Evolutionary conservation across 1,140 invertebrate species (phyloP).

Genomic region (Solenopsis fugax): DNA sequence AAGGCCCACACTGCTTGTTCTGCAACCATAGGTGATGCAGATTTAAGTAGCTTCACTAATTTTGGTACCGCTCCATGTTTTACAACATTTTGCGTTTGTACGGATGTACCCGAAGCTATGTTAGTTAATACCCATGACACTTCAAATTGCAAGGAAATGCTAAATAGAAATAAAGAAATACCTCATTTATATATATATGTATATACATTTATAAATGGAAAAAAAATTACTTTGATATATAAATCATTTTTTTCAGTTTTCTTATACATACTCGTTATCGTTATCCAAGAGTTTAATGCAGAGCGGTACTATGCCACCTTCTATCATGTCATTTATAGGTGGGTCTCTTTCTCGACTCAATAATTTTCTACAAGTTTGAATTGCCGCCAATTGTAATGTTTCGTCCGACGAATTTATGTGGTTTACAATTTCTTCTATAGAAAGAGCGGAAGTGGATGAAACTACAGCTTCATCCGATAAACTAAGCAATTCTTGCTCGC

Average conservation of each 20-base stretch:
- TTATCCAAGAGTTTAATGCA: constrained; percentile 93
- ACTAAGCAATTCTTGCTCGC: constrained; percentile 85
- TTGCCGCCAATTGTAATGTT: constrained; percentile 89
- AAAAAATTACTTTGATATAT: too few relatives aligned
- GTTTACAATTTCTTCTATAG: constrained; percentile 89
- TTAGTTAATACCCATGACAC: constrained; percentile 99
- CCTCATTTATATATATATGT: too few relatives aligned
- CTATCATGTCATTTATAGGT: constrained; percentile 96
- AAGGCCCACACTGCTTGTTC: constrained; percentile 99
- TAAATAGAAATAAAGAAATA: constrained; percentile 81
- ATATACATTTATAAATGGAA: too few relatives aligned
- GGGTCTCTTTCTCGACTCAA: constrained; percentile 97
- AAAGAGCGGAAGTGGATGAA: constrained; percentile 84
- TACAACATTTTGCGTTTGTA: constrained; percentile 96
- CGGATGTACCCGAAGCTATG: constrained; percentile 97
- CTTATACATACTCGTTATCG: constrained; percentile 89
- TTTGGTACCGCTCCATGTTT: constrained; percentile 95
- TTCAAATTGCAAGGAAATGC: constrained; percentile 97
- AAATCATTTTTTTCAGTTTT: neutral
- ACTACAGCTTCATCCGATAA: constrained; percentile 88
- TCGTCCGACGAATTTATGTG: constrained; percentile 89
- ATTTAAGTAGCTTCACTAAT: constrained; percentile 93
- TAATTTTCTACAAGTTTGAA: constrained; percentile 94
- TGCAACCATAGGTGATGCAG: constrained; percentile 92
- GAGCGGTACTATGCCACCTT: constrained; percentile 94